Percentiles rank a stretch among this genome's conserved stretches.
Evolutionary conservation across 1,140 invertebrate species (phyloP).

Genomic region (Phortica variegata): DNA sequence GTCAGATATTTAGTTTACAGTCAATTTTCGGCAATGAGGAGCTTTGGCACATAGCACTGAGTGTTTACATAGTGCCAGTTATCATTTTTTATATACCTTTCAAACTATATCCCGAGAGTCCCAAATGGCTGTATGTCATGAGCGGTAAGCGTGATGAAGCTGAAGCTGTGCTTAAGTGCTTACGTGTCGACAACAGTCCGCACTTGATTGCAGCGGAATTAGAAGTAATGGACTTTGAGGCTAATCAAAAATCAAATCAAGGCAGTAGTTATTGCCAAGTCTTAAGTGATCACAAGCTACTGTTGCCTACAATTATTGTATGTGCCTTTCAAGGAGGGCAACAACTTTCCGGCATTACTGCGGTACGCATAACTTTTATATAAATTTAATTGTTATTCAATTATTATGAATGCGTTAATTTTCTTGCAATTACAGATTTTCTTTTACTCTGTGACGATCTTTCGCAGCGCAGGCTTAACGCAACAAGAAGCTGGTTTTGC

Average conservation of each 20-base stretch:
- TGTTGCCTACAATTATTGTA: conserved; percentile 69
- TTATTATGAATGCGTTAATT: too few species aligned
- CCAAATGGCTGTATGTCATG: conserved; percentile 76
- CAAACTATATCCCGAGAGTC: conserved; percentile 75
- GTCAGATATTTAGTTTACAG: conserved; percentile 63
- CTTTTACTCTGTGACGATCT: conserved; percentile 72
- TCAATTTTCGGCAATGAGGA: conserved; percentile 59
- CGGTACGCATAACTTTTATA: conserved; percentile 61
- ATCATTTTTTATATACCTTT: conserved; percentile 61
- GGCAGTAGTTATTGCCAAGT: conserved; percentile 60
- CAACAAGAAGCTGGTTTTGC: conserved; percentile 61
- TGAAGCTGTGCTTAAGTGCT: conserved; percentile 43
- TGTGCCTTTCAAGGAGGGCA: conserved; percentile 75
- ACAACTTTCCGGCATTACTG: conserved; percentile 83
- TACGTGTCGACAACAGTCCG: conserved; percentile 19
- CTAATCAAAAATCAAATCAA: conserved; percentile 31
- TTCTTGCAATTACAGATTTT: conserved; percentile 63
- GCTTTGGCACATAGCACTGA: conserved; percentile 70
- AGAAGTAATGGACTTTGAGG: conserved; percentile 41
- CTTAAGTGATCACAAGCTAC: conserved; percentile 18
- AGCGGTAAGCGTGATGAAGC: conserved; percentile 64
- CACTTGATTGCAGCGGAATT: conserved; percentile 56
- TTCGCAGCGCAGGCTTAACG: conserved; percentile 62
- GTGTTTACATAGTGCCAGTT: conserved; percentile 63
- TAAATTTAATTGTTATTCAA: not conserved